Evolutionary conservation across 1,140 invertebrate genomes (phyloP), one percentile per base, ranked within the genome.

Genomic region (Schmidtea mediterranea): DNA sequence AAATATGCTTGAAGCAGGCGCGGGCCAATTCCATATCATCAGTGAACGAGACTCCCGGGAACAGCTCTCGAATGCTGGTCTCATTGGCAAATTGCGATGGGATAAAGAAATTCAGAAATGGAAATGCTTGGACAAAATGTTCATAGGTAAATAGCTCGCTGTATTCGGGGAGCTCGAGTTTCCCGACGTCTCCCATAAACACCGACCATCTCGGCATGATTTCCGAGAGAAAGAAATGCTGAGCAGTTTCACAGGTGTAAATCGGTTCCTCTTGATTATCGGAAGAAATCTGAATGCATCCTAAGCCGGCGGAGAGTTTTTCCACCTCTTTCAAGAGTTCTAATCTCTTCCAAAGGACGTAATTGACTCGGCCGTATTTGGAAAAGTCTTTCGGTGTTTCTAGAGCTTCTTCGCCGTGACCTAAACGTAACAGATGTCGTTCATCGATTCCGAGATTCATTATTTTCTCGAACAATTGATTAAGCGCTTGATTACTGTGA

Each of bases 391-490:
- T 98, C 61, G 95, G 87, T 0, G 92, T 98, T 61, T 97, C 90
- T 6, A 99, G 62, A 1, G 83, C 81, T 63, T 97, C 89, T 67
- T 98, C 92, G 43, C 92, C 92, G 61, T 98, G 92, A 64, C 92
- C 89, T n/a, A 98, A 72, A 78, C 92, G 84, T 24, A 98, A 62
- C 46, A 98, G 69, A 75, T 98, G 90, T 2, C 90, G 68, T 60
- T 98, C 90, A 59, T 98, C 90, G 48, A 98, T 83, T 60, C 98
- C 90, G 37, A 98, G 63, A 5, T 78, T 78, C 68, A 95, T 97
- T 54, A 99, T 95, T 67, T 99, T 99, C 63, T 98, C 92, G 68
- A 99, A 99, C 26, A 99, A 70, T 64, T 97, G 90, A 74, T 99
- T 99, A 15, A 99, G 69, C 0, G 92, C 92, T 63, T 68, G 52